phyloP scores from a whole-genome alignment of 2,797 vertebrate genomes.

The Danio choprae region DNA sequence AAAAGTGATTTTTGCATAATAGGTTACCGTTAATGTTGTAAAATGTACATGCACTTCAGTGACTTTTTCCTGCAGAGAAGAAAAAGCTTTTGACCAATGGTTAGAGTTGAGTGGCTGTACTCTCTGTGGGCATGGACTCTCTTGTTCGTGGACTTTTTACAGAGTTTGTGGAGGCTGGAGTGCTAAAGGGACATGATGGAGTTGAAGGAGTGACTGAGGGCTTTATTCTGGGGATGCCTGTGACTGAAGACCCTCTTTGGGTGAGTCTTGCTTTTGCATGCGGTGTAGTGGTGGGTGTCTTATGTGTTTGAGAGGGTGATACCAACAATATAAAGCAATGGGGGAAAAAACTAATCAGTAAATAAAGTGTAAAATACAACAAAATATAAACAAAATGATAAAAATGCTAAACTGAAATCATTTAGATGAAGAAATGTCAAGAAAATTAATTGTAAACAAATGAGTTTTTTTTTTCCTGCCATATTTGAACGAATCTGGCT shows the following conservation, averaged over 20 bases:
- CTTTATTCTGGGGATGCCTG: constrained; percentile 77
- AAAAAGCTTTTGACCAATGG: neutral
- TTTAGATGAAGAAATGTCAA: neutral
- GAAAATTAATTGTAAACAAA: constrained; percentile 15
- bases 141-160: constrained; percentile 66
- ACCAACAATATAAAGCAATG: constrained; percentile 45
- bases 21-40: neutral
- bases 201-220: constrained; percentile 63
- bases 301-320: constrained; percentile 47
- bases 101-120: constrained; percentile 59
- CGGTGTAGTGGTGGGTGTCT: constrained; percentile 74
- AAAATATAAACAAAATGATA: neutral
- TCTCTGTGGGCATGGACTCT: constrained; percentile 74
- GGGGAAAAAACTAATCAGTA: neutral
- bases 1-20: no score
- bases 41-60: neutral
- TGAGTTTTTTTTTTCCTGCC: neutral
- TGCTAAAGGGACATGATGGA: constrained; percentile 62
- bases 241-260: constrained; percentile 74
- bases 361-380: neutral
- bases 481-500: neutral
- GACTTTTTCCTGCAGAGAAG: neutral
- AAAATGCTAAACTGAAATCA: neutral
- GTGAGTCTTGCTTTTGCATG: constrained; percentile 77
- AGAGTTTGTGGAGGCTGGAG: constrained; percentile 68